These are phyloP conservation scores for Coregonus suidteri DNA, from an alignment of 2,797 vertebrate genomes.

Conservation along the genomic window DNA sequence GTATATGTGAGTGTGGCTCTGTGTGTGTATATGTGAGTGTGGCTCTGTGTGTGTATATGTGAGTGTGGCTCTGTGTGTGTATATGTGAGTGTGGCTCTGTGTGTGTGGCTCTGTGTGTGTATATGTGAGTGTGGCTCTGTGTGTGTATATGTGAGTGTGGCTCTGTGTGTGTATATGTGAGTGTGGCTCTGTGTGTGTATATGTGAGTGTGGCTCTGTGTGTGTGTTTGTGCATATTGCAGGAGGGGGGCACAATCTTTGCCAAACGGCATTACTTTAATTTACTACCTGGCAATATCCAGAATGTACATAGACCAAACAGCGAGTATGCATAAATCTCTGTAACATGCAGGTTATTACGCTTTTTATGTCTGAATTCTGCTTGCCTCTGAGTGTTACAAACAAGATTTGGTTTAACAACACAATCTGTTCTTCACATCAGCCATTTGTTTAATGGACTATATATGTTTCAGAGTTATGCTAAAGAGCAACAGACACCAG, in stretches of 20 bases:
- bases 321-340: constrained; percentile 73
- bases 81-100: constrained; percentile 5
- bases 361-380: constrained; percentile 76
- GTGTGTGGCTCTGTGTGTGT: constrained; percentile 1
- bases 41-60: constrained; percentile 17
- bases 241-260: constrained; percentile 51
- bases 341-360: constrained; percentile 73
- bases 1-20: constrained; percentile 10
- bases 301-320: constrained; percentile 60
- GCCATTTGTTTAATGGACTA: constrained; percentile 79
- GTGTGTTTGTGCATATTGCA: constrained; percentile 19
- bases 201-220: constrained; percentile 13
- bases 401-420: constrained; percentile 70
- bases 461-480: constrained; percentile 59
- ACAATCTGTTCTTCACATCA: constrained; percentile 78
- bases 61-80: constrained; percentile 11
- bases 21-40: constrained; percentile 9
- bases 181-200: background rate
- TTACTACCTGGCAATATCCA: constrained; percentile 73
- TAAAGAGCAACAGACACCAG: constrained; percentile 49
- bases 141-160: constrained; percentile 2
- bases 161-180: constrained; percentile 3
- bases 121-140: constrained; percentile 1
- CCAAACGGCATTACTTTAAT: constrained; percentile 72
- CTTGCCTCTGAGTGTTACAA: constrained; percentile 62